phyloP scores from a whole-genome alignment of 2,113 vertebrate genomes.

The Columbina picui region DNA sequence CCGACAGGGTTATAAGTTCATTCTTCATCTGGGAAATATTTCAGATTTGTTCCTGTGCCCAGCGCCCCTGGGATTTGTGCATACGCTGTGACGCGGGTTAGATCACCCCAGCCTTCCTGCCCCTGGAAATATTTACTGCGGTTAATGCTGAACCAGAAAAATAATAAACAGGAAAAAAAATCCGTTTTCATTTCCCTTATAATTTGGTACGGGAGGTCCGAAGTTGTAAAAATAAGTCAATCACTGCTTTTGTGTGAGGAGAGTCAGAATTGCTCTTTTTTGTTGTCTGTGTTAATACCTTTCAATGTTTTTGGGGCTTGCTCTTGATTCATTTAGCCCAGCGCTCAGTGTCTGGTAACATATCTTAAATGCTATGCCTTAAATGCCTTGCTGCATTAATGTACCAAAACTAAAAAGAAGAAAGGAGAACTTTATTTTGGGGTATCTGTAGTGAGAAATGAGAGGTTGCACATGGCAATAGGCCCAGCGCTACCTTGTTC shows the following conservation, averaged over 20 bases:
- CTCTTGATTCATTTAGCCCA: neutral
- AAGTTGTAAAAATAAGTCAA: neutral
- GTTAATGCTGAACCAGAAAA: neutral
- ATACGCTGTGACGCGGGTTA: conserved; percentile 39
- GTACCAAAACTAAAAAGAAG: neutral
- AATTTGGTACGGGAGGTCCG: neutral
- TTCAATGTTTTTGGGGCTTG: neutral
- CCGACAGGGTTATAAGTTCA: conserved; percentile 74
- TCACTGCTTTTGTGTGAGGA: neutral
- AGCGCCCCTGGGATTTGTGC: conserved; percentile 31
- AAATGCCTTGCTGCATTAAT: neutral
- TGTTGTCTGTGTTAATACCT: neutral
- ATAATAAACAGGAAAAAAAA: neutral
- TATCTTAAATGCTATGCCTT: neutral
- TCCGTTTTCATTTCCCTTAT: neutral
- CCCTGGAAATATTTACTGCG: conserved; percentile 48
- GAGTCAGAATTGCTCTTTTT: neutral
- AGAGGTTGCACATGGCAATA: accelerated
- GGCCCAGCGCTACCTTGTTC: neutral
- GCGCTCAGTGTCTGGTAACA: neutral
- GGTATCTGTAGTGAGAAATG: neutral
- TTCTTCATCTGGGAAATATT: conserved; percentile 76
- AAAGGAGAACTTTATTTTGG: neutral
- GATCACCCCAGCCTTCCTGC: conserved; percentile 61
- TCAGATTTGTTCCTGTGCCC: conserved; percentile 53